Base-by-base conservation (phyloP, 2,797 vertebrate genomes). In the Chiroxiphia lanceolata region DNA sequence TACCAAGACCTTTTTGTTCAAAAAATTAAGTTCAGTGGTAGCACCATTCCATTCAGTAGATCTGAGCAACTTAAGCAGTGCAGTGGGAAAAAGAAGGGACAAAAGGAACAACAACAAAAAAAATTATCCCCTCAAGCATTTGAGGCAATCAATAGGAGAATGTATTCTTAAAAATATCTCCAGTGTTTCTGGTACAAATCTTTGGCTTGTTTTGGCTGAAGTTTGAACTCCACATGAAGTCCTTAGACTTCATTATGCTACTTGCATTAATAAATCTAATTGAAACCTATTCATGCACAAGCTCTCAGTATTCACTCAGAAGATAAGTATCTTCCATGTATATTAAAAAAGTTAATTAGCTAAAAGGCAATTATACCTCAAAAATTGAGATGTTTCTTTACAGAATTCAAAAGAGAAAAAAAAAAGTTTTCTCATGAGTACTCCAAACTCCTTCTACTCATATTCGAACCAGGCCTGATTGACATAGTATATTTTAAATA, bases 201-300 rank as follows among this genome's bases (percentile, higher is more conserved):
- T 90, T 56, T 82, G 51, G n/a, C 34, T 93, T 75, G n/a, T 69
- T 90, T 91, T 90, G 61, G 63, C 31, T 51, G 22, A 89, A 80
- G 40, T 83, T 4, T 94, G 50, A 91, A 67, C 16, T 78, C 33
- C 16, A 13, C 2, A 6, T 12, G 34, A 94, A 94, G 65, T 54
- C 56, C 36, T 83, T 36, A 67, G 80, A 74, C 34, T 79, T 82
- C 47, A 51, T 44, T 56, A 70, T 20, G 20, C 29, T 85, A 71
- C 50, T 76, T 36, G 48, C 25, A 71, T 69, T 79, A 83, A 87
- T 57, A 81, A 78, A 76, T 50, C 57, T 59, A 76, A 75, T 29
- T 95, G 90, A 94, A 95, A 95, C 98, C 95, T 96, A 98, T 98
- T 98, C 98, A 98, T 93, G 98, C 98, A 98, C 98, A 98, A 98